A percentile compares a stretch with the other conserved stretches of the same genome.
These are phyloP conservation scores for Melanotaenia nigrans DNA, from an alignment of 2,797 vertebrate genomes.

Conservation along the genomic window DNA sequence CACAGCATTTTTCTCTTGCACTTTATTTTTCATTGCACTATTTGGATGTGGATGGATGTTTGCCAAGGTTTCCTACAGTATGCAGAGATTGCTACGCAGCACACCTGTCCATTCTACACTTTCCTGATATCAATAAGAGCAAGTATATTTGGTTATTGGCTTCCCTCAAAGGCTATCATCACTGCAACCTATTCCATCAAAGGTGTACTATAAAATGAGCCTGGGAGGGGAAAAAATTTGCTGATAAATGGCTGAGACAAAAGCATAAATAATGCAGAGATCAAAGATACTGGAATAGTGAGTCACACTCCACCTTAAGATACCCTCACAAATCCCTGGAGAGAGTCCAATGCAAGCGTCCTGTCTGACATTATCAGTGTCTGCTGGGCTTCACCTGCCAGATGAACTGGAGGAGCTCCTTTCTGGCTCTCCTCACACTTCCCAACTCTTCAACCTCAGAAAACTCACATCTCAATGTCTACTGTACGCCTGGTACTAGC, in stretches of 20 bases:
- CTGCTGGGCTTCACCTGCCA: constrained; percentile 59
- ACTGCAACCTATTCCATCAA: constrained; percentile 53
- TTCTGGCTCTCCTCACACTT: constrained; percentile 19
- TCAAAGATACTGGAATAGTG: constrained; percentile 47
- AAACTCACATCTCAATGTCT: constrained; percentile 15
- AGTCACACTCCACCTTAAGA: constrained; percentile 56
- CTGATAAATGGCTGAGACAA: constrained; percentile 74
- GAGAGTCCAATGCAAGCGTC: constrained; percentile 57
- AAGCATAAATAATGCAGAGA: constrained; percentile 71
- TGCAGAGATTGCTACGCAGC: constrained; percentile 50
- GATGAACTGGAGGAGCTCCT: constrained; percentile 3
- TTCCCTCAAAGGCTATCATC: constrained; percentile 62
- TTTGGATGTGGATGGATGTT: constrained; percentile 60
- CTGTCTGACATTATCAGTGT: constrained; percentile 72
- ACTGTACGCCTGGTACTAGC: constrained; percentile 14
- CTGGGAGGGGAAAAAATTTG: constrained; percentile 50
- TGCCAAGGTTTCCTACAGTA: constrained; percentile 53
- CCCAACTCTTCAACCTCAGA: constrained; percentile 30
- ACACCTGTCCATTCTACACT: constrained; percentile 58
- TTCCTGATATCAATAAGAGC: constrained; percentile 63
- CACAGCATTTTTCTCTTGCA: constrained; percentile 51
- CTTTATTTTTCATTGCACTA: constrained; percentile 46
- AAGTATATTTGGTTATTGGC: constrained; percentile 60
- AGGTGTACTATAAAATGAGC: constrained; percentile 54
- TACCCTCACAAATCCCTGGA: constrained; percentile 47